phyloP scores from a whole-genome alignment of 2,113 vertebrate species.

The Candoia aspera region DNA sequence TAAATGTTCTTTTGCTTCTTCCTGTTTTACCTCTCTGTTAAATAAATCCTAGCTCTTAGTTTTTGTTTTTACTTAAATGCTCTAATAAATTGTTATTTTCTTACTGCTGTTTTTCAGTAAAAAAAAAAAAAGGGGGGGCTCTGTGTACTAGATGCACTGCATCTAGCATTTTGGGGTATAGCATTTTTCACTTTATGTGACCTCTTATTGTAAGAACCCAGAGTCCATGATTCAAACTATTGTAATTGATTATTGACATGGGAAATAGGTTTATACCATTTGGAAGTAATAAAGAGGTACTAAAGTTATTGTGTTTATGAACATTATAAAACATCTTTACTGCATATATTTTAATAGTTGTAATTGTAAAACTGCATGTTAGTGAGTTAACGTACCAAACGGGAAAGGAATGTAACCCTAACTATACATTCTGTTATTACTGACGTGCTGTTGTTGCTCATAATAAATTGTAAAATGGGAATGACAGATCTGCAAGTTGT shows the following conservation, averaged over 20 bases:
- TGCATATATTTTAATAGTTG: neutral
- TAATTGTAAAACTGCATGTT: neutral
- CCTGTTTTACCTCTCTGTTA: neutral
- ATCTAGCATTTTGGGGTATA: neutral
- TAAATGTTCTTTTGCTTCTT: neutral
- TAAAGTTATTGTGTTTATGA: neutral
- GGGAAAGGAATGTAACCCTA: neutral
- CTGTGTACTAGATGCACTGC: neutral
- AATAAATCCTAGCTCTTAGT: neutral
- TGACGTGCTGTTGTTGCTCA: neutral
- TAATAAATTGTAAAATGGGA: neutral
- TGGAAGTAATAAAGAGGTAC: neutral
- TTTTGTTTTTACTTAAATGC: neutral
- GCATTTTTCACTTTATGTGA: neutral
- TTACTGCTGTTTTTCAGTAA: neutral
- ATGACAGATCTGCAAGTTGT: neutral
- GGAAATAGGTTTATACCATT: neutral
- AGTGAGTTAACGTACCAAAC: neutral
- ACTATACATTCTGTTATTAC: neutral
- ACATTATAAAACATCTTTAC: neutral
- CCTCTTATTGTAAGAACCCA: neutral
- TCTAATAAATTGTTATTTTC: neutral
- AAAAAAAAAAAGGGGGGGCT: neutral
- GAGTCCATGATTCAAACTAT: neutral
- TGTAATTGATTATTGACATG: neutral